Percentiles rank a stretch among this genome's conserved stretches.
Conservation (phyloP, 2,113 vertebrate species). For the Paradoxurus hermaphroditus region DNA sequence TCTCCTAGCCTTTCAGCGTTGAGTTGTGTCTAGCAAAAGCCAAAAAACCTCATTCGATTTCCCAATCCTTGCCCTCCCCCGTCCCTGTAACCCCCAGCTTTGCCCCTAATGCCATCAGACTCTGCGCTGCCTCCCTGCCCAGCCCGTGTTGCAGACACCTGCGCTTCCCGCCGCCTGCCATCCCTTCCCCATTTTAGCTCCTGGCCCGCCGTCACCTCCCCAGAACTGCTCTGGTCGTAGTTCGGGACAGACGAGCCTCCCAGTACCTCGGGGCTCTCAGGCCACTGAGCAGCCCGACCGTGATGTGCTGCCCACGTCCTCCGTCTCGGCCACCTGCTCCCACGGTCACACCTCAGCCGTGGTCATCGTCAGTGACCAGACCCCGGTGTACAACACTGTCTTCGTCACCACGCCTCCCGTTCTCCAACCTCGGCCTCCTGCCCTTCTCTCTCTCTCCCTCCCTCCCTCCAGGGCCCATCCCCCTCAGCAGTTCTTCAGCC, state of each 20-base stretch:
- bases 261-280: rapidly evolving
- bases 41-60: neutral
- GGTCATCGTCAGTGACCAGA: neutral
- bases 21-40: neutral
- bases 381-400: rapidly evolving
- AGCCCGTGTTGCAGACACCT: neutral
- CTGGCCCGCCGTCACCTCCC: neutral
- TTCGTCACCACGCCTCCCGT: rapidly evolving
- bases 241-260: neutral
- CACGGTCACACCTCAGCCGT: neutral
- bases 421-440: neutral
- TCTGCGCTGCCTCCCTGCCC: rapidly evolving
- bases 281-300: neutral
- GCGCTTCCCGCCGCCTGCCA: rapidly evolving
- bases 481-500: neutral
- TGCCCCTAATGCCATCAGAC: neutral
- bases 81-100: neutral
- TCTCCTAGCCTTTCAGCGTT: neutral
- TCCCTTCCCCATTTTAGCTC: neutral
- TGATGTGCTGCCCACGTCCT: neutral
- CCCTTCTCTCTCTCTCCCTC: neutral
- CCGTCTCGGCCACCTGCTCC: neutral
- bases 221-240: rapidly evolving
- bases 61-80: neutral
- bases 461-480: neutral